A percentile compares a stretch with the other conserved stretches of the same genome.
phyloP scores from a whole-genome alignment of 2,797 vertebrate species.

The Somateria mollissima region DNA sequence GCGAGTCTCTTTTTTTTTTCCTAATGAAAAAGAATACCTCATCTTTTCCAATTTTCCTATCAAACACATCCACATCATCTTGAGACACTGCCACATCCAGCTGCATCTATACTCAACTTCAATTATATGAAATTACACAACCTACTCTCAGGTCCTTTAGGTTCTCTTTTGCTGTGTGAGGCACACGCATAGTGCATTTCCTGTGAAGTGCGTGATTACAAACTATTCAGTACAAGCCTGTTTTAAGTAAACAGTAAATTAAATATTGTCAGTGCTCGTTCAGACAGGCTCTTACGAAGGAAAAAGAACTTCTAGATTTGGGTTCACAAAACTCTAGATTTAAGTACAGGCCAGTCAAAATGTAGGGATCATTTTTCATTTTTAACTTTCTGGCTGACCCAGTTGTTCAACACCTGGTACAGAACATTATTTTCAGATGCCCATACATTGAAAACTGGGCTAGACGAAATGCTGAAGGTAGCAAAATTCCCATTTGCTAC shows the following conservation, averaged over 20 bases:
- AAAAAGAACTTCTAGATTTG: conserved; percentile 56
- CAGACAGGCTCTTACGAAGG: conserved; percentile 12
- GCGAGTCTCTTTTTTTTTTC: conserved; percentile 52
- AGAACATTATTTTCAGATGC: background rate
- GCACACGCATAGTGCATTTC: conserved; percentile 53
- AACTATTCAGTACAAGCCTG: conserved; percentile 73
- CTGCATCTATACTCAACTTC: conserved; percentile 72
- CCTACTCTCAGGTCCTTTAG: conserved; percentile 73
- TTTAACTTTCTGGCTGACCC: conserved; percentile 1
- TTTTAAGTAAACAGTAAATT: conserved; percentile 78
- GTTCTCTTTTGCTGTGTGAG: conserved; percentile 69
- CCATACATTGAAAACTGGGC: background rate
- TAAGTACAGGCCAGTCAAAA: conserved; percentile 29
- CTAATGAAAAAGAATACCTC: conserved; percentile 78
- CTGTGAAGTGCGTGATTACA: conserved; percentile 71
- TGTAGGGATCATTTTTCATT: background rate
- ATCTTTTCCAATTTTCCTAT: conserved; percentile 79
- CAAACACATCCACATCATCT: conserved; percentile 75
- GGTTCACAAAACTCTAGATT: conserved; percentile 41
- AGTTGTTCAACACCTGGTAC: background rate
- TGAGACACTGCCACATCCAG: conserved; percentile 69
- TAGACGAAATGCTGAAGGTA: conserved; percentile 8
- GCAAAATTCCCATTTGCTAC: conserved; percentile 14
- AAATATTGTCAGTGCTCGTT: conserved; percentile 71
- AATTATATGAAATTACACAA: conserved; percentile 75